Conservation (phyloP, 2,113 vertebrate species). For the Pomatostomus ruficeps region DNA sequence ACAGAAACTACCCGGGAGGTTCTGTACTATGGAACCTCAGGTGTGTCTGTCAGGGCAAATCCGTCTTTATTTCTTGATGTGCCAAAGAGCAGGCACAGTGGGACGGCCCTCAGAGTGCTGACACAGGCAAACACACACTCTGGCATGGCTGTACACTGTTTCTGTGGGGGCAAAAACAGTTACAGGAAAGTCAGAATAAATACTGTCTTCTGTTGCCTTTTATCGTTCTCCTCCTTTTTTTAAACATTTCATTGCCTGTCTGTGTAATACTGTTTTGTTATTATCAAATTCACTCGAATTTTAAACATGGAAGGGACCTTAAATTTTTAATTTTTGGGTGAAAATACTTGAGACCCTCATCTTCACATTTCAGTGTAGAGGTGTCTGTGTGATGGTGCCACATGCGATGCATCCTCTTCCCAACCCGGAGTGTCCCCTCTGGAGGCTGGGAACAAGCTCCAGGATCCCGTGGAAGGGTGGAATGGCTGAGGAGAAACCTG, state of each 20-base stretch:
- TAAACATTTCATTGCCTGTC: neutral
- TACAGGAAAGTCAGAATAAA: neutral
- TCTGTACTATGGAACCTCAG: neutral
- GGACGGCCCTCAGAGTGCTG: neutral
- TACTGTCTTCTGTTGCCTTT: neutral
- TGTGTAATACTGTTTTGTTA: neutral
- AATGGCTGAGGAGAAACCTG: neutral
- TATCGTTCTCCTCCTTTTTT: neutral
- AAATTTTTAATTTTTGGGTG: neutral
- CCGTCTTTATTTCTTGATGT: accelerated
- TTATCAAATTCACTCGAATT: neutral
- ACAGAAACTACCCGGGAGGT: neutral
- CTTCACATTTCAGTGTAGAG: accelerated
- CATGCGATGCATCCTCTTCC: neutral
- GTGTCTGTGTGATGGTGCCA: neutral
- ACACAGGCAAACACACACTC: neutral
- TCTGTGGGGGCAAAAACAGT: neutral
- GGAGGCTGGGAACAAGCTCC: neutral
- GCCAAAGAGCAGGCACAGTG: neutral
- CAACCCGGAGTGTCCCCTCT: accelerated
- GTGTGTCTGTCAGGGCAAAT: neutral
- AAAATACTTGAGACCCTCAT: neutral
- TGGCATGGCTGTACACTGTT: neutral
- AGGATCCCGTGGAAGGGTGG: neutral
- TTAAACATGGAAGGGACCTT: neutral